Conservation (phyloP, 2,797 vertebrate genomes). For the Trachops cirrhosus region DNA sequence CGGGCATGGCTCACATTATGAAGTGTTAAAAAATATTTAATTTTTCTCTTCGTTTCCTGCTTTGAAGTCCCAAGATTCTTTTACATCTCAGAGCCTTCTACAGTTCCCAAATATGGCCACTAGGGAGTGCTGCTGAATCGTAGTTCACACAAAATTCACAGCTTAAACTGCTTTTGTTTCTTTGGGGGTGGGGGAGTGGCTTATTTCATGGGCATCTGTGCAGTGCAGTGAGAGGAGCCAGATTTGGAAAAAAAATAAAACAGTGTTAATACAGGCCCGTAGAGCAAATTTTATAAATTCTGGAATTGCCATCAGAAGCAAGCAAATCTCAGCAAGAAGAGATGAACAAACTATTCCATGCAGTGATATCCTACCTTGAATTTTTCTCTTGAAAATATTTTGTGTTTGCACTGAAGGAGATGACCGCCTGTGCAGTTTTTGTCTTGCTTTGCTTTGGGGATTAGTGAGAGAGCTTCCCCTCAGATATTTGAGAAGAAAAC, state of each 20-base stretch:
- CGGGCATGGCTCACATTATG: background rate
- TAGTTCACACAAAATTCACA: background rate
- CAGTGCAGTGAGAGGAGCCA: background rate
- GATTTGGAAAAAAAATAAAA: rapidly evolving
- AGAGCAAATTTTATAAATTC: background rate
- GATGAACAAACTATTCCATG: background rate
- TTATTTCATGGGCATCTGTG: background rate
- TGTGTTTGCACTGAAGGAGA: background rate
- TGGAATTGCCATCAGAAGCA: background rate
- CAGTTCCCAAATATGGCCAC: slow-evolving; percentile 1
- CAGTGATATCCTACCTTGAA: background rate
- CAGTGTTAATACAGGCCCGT: background rate
- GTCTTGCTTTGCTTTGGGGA: background rate
- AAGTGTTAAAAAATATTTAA: background rate
- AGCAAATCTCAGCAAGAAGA: background rate
- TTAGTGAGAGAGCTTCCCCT: background rate
- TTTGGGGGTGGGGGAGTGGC: background rate
- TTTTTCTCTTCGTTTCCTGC: background rate
- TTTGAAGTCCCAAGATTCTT: background rate
- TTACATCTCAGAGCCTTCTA: background rate
- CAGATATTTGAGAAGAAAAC: background rate
- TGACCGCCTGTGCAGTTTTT: background rate
- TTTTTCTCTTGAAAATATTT: background rate
- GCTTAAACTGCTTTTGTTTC: background rate
- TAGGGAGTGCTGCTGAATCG: slow-evolving; percentile 23